Conservation (phyloP, 2,797 vertebrate genomes). For the Rhinatrema bivittatum region DNA sequence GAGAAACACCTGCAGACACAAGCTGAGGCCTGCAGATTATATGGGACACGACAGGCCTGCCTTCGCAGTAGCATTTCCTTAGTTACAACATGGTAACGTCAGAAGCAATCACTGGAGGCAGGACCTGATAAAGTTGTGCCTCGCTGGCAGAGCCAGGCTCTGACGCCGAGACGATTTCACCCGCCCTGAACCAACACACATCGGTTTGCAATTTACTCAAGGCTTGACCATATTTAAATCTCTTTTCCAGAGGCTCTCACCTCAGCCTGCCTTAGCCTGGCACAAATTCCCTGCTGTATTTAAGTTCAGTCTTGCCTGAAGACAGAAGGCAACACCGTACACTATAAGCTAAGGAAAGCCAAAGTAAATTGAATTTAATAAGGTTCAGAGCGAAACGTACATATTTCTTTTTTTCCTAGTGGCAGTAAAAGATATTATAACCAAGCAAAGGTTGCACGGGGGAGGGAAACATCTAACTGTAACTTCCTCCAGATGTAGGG, state of each 20-base stretch:
- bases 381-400: conserved; percentile 17
- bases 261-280: conserved; percentile 19
- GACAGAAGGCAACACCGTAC: conserved; percentile 22
- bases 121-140: conserved; percentile 51
- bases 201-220: conserved; percentile 21
- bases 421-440: background rate
- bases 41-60: conserved; percentile 64
- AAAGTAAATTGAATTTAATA: conserved; percentile 40
- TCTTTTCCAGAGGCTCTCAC: conserved; percentile 17
- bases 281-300: conserved; percentile 25
- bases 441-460: background rate
- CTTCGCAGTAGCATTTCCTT: conserved; percentile 50
- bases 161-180: conserved; percentile 33
- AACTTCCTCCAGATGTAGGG: background rate
- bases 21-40: conserved; percentile 54
- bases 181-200: conserved; percentile 35
- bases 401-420: conserved; percentile 17
- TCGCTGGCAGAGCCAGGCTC: conserved; percentile 38
- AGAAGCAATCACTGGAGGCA: conserved; percentile 59
- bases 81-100: conserved; percentile 40
- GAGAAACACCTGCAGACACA: conserved; percentile 71
- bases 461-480: background rate
- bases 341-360: conserved; percentile 31
- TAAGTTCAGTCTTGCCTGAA: conserved; percentile 17
- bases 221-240: conserved; percentile 16